These are phyloP conservation scores for Rhopalosiphum nymphaeae DNA, from an alignment of 2,888 invertebrate genomes.

Conservation along the genomic window DNA sequence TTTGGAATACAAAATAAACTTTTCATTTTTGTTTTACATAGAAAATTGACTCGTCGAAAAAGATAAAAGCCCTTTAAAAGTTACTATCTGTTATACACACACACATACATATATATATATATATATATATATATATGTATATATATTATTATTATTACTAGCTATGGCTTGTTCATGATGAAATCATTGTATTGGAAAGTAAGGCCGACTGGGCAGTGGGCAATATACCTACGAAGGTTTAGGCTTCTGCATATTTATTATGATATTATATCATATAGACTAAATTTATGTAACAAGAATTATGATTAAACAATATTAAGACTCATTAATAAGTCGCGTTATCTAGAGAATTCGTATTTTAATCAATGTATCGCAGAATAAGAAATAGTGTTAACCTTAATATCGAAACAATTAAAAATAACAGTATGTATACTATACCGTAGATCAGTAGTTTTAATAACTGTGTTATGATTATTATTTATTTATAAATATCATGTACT, in stretches of 20 bases:
- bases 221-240: constrained; percentile 6
- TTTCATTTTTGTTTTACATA: background rate
- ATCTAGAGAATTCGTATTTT: background rate
- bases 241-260: background rate
- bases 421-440: background rate
- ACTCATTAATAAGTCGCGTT: background rate
- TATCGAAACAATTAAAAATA: background rate
- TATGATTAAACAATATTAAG: constrained; percentile 4
- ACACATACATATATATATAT: background rate
- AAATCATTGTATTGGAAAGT: constrained; percentile 44
- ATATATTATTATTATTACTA: background rate
- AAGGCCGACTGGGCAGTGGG: constrained; percentile 31
- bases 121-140: background rate
- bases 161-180: background rate
- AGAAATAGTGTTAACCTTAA: background rate
- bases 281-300: constrained; percentile 2
- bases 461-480: background rate
- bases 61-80: background rate
- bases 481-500: background rate
- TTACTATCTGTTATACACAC: background rate
- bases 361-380: background rate
- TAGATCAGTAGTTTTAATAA: background rate
- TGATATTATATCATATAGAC: background rate
- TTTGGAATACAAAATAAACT: background rate
- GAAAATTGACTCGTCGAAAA: background rate